phyloP scores from a whole-genome alignment of 30 jellyfish, hydroid and myxozoan genomes.

The Hydractinia echinata region DNA sequence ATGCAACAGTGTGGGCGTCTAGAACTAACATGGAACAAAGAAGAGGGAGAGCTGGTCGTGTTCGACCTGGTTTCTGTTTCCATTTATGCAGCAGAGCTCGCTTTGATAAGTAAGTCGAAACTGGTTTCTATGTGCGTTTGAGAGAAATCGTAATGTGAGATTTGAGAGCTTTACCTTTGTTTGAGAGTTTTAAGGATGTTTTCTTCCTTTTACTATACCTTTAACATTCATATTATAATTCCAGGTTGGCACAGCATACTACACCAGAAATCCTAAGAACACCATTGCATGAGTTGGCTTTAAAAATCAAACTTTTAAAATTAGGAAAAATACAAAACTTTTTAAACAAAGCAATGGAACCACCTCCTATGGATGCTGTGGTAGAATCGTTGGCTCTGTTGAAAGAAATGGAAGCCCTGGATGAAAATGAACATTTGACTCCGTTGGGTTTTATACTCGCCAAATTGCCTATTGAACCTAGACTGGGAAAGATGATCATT shows the following conservation, averaged over 20 bases:
- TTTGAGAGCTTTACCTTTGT: too few relatives aligned
- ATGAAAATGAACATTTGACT: constrained; percentile 63
- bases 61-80: constrained; percentile 81
- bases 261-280: constrained; percentile 97
- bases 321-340: constrained; percentile 72
- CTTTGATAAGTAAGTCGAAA: constrained; percentile 35
- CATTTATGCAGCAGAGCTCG: constrained; percentile 89
- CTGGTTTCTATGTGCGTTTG: too few relatives aligned
- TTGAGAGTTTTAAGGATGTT: too few relatives aligned
- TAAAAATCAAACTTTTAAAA: constrained; percentile 68
- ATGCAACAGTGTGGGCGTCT: constrained; percentile 96
- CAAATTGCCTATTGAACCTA: constrained; percentile 89
- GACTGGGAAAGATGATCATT: constrained; percentile 91
- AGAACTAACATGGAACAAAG: constrained; percentile 85
- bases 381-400: constrained; percentile 77
- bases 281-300: constrained; percentile 76
- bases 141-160: too few relatives aligned
- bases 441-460: constrained; percentile 95
- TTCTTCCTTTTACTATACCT: too few relatives aligned
- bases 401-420: constrained; percentile 94
- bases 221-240: too few relatives aligned
- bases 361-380: constrained; percentile 96
- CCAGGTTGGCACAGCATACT: constrained; percentile 92
- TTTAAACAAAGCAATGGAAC: constrained; percentile 85
- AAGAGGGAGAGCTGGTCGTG: constrained; percentile 96